phyloP scores from a whole-genome alignment of 2,113 vertebrate genomes.

The Petrocephalus zakoni region DNA sequence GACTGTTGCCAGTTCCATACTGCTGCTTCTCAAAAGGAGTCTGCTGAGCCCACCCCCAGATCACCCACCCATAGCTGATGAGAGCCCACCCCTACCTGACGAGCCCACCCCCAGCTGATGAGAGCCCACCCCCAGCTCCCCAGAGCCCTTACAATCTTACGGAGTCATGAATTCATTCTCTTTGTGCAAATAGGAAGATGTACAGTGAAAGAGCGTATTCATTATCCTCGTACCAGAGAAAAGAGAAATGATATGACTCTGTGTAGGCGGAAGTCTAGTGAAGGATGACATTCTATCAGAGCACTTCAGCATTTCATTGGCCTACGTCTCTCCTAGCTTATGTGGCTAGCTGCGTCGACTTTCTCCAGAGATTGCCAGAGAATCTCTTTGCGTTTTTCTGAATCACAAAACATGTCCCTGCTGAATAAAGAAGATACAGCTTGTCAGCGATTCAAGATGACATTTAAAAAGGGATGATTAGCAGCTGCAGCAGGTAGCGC shows the following conservation, averaged over 20 bases:
- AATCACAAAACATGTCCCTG: not conserved
- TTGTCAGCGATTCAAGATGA: not conserved
- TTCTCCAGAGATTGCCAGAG: not conserved
- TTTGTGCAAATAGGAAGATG: not conserved
- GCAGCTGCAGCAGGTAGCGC: not conserved
- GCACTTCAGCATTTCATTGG: not conserved
- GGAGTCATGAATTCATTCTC: not conserved
- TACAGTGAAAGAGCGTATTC: not conserved
- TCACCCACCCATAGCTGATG: too few species aligned
- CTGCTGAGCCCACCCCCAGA: too few species aligned
- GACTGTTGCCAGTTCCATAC: too few species aligned
- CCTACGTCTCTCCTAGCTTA: not conserved
- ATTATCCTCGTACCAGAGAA: not conserved
- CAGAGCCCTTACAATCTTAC: too few species aligned
- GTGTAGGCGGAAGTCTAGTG: not conserved
- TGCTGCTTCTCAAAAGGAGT: too few species aligned
- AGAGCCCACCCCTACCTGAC: not conserved
- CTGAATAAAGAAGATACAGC: not conserved
- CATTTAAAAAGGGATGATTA: not conserved
- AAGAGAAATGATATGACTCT: not conserved
- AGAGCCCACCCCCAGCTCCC: not conserved
- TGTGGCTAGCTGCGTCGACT: not conserved
- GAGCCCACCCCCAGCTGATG: not conserved
- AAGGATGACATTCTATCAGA: not conserved
- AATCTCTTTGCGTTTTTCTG: not conserved